Base-by-base conservation (phyloP, 1,140 invertebrate species). In the Leptopilina clavipes region DNA sequence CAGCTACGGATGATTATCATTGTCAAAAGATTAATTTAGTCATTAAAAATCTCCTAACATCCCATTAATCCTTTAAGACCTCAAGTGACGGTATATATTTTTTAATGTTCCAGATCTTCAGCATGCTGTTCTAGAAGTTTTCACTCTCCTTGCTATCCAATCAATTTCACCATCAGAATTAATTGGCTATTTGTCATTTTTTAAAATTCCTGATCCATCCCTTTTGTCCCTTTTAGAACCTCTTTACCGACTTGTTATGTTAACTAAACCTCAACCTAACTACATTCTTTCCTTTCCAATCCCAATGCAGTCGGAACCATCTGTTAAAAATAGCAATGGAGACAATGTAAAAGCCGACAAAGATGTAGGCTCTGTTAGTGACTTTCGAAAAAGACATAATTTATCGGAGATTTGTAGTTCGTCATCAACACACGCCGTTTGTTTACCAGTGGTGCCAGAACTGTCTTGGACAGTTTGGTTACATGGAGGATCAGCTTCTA, bases 381-480 rank as follows among this genome's bases (percentile, higher is more conserved):
- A 89, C 77, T 89, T 89, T 31, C 78, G 81, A 1, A 88, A 83
- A 18, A 87, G 85, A 75, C 90, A 91, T 75, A 37, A 89, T 0
- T 72, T 76, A 3, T 76, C 82, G 8, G 87, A 87, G 17, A 86
- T 91, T 54, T 89, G 86, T 44, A 92, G 90, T 71, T 90, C 90
- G 1, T 93, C 92, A 92, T 91, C 91, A 1, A 83, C 89, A 1
- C 89, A 90, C 72, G 91, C 92, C 73, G 83, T 83, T 22, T 92
- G 88, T 77, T 72, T 91, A 82, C 93, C 87, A 17, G 86, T 91
- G 80, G 92, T 92, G 71, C 89, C 86, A 14, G 91, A 90, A 84
- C 83, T 91, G 73, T 89, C 87, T 72, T 93, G 91, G 93, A 91
- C 92, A 18, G 90, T 93, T 48, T 94, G 93, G 93, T 83, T 92